Base-by-base conservation (phyloP, 2,113 vertebrate genomes). In the Anolis carolinensis region DNA sequence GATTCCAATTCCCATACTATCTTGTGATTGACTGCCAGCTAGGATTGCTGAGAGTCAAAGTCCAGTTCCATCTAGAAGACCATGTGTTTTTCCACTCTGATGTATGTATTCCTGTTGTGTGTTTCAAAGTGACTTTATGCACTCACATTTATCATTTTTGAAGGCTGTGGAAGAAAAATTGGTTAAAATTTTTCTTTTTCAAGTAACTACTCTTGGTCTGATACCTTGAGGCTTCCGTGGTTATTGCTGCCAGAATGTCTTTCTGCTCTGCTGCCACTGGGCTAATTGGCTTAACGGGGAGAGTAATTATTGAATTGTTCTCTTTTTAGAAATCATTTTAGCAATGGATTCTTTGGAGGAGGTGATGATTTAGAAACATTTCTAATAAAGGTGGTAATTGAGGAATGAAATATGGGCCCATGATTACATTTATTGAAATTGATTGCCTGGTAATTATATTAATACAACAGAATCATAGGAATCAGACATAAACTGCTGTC, bases 381-480 rank as follows among this genome's bases (percentile, higher is more conserved):
- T 91, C 89, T 93, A 91, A 92, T 89, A 90, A 91, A 87, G 87
- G 44, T 68, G 77, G 88, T 92, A 94, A 93, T 87, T 93, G 91
- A 89, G 59, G 87, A 87, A 87, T 92, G 90, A 95, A 93, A 91
- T 91, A 93, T 76, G 68, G 79, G 79, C 82, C 48, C 44, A 23
- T 89, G 90, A 91, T 92, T 88, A 88, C 79, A 79, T 78, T 91
- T 94, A 92, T 82, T 86, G 90, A 87, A 91, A 94, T 87, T 73
- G 90, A 94, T 90, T 92, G 89, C 87, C 85, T 90, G 79, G 89
- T 91, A 91, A 93, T 93, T 91, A 91, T 83, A 92, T 91, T 92
- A 93, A 94, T 92, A 83, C 82, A 88, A 84, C 70, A 87, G 91
- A 90, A 89, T 90, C 89, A 78, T 65, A 73, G 79, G 5, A 75